Evolutionary conservation across 2,113 vertebrate genomes (phyloP), one percentile per base, ranked within the genome.

Genomic region (Sinocyclocheilus maitianheensis): DNA sequence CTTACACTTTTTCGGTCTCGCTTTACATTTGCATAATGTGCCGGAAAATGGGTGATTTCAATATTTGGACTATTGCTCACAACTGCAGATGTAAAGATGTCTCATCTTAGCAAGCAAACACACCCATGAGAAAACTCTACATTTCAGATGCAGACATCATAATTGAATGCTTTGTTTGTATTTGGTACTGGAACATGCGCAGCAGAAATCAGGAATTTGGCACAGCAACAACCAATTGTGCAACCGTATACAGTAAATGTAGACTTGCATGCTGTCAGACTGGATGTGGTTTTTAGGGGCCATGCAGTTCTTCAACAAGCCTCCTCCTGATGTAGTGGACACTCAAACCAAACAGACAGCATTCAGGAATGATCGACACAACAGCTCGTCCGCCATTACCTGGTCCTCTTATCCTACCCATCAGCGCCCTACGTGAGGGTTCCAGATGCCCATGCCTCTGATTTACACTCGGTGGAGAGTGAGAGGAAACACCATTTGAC

Each of bases 401-500:
- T 53, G 18, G 22, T 43, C 11, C 30, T 76, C 74, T 76, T 80
- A 37, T 79, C 20, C 84, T 60, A 77, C 80, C 84, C 84, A 74
- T 87, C 87, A 75, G 13, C 65, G 8, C 81, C 34, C 37, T 78
- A 62, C 16, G 53, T 65, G 77, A 77, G 53, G 18, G 62, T 85
- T 85, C 88, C 83, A 67, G 55, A 79, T 80, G 55, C 67, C 75
- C 46, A 20, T 46, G 76, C 80, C 43, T 11, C 83, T 88, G 85
- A 88, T 89, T 89, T 90, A 89, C 85, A 85, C 87, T 75, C 58
- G 22, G 72, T 34, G 63, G 34, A 51, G 80, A 89, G 62, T 74
- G 89, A 86, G 79, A 79, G 82, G 55, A 77, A 62, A 67, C 60
- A 85, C 24, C 69, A 71, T 79, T 43, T 87, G 90, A 87, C 88